phyloP scores from a whole-genome alignment of 1,140 invertebrate genomes.

The Thrips palmi region DNA sequence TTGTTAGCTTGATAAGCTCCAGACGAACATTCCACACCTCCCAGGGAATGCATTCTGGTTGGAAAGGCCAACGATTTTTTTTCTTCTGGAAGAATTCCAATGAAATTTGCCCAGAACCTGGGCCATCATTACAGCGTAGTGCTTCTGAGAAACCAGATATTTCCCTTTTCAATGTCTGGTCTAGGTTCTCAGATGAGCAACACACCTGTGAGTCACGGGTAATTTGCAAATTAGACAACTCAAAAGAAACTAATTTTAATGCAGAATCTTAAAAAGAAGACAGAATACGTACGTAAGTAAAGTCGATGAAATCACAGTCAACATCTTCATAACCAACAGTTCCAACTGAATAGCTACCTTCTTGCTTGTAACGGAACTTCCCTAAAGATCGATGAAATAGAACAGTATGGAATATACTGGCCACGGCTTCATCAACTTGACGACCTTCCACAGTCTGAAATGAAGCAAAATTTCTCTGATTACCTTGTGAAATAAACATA shows the following conservation, averaged over 20 bases:
- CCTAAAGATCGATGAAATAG: conserved; percentile 86
- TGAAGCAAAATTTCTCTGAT: conserved; percentile 6
- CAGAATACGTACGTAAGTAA: conserved; percentile 61
- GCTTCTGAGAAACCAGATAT: conserved; percentile 74
- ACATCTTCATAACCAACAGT: conserved; percentile 90
- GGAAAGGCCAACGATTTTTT: conserved; percentile 71
- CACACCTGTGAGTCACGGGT: conserved; percentile 35
- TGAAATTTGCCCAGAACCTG: conserved; percentile 66
- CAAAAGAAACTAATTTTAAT: neutral
- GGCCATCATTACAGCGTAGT: conserved; percentile 52
- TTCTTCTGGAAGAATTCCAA: conserved; percentile 91
- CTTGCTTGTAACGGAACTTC: conserved; percentile 87
- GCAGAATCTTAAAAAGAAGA: neutral
- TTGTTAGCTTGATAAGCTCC: conserved; percentile 66
- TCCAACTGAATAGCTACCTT: conserved; percentile 85
- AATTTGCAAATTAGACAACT: conserved; percentile 3
- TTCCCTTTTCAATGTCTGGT: conserved; percentile 54
- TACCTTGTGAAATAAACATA: conserved; percentile 1
- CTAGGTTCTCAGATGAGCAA: conserved; percentile 64
- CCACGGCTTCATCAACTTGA: conserved; percentile 87
- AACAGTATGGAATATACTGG: conserved; percentile 87
- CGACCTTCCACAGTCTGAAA: conserved; percentile 63
- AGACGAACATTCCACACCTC: conserved; percentile 91
- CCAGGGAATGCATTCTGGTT: conserved; percentile 83
- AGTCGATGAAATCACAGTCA: conserved; percentile 92